Evolutionary conservation across 2,797 vertebrate species (phyloP), one percentile per base, ranked within the genome.

Genomic region (Macrochelys suwanniensis): DNA sequence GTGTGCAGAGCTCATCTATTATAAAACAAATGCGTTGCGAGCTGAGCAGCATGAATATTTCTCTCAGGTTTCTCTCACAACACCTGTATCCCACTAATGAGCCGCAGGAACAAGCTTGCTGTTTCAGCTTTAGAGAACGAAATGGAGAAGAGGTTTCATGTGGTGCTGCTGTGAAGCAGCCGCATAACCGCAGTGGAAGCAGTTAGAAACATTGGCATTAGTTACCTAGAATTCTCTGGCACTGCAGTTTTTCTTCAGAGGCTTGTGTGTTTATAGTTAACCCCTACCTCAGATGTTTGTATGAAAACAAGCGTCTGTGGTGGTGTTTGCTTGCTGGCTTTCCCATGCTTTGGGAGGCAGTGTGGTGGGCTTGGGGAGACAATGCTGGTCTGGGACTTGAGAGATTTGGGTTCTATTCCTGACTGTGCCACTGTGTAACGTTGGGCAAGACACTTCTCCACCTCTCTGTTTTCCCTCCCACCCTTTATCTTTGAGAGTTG

Each of bases 81-180:
- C 65, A 78, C 93, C 90, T 93, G 90, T 61, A 77, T 78, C 37
- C 33, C 19, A 15, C 25, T 94, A 76, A 82, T 87, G 82, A 97
- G 84, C 82, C 80, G 57, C 84, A 61, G 53, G 82, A 87, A 86
- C 49, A 94, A 51, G 82, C 91, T 74, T 13, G 45, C 65, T 85
- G 85, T 84, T 56, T 89, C 80, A 94, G 65, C 84, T 91, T 87
- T 47, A 95, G 89, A 90, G 90, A 85, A 82, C 87, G 87, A 94
- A 94, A 88, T 31, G 12, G 42, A 89, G 93, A 74, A 45, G 82
- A 88, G 54, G 83, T 81, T 92, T 88, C 95, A 53, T 19, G 7
- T 57, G 78, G 51, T 80, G 3, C 82, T 94, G 90, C 96, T 96
- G 91, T 74, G 94, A 94, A 88, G 84, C 71, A 79, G 4, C 59